A percentile compares a stretch with the other conserved stretches of the same genome.
These are phyloP conservation scores for Lagodon rhomboides DNA, from an alignment of 2,797 vertebrate genomes.

Conservation along the genomic window DNA sequence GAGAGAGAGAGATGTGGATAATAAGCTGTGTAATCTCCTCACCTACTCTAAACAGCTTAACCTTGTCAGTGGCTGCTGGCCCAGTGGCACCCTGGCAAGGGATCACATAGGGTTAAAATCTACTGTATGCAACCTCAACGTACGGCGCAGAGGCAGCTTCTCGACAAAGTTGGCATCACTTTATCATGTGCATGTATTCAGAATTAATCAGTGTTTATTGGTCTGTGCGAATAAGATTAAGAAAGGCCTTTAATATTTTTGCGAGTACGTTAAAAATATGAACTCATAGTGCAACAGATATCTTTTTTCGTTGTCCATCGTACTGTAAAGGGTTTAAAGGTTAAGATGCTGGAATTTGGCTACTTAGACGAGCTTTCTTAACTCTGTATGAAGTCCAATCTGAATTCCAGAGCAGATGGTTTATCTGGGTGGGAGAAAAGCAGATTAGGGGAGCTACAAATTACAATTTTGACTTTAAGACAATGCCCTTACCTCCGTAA, in stretches of 20 bases:
- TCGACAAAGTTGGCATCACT: constrained; percentile 10
- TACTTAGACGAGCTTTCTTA: constrained; percentile 59
- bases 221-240: not conserved
- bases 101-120: constrained; percentile 72
- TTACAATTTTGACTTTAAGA: constrained; percentile 58
- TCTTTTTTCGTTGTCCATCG: not conserved
- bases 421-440: constrained; percentile 72
- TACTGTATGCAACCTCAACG: constrained; percentile 38
- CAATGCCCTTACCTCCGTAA: constrained; percentile 25
- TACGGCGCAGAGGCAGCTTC: not conserved
- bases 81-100: constrained; percentile 68
- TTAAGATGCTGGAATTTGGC: constrained; percentile 41
- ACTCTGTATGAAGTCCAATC: constrained; percentile 63
- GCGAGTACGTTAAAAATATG: not conserved
- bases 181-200: not conserved
- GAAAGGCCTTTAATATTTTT: not conserved
- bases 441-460: constrained; percentile 71
- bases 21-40: constrained; percentile 87
- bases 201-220: not conserved
- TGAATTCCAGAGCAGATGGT: constrained; percentile 81
- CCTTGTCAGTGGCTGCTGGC: constrained; percentile 83
- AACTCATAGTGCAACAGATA: not conserved
- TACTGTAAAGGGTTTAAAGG: constrained; percentile 12
- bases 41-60: constrained; percentile 90
- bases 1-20: constrained; percentile 87